These are phyloP conservation scores for Stenodera caucasica DNA, from an alignment of 2,888 invertebrate species.

Conservation along the genomic window DNA sequence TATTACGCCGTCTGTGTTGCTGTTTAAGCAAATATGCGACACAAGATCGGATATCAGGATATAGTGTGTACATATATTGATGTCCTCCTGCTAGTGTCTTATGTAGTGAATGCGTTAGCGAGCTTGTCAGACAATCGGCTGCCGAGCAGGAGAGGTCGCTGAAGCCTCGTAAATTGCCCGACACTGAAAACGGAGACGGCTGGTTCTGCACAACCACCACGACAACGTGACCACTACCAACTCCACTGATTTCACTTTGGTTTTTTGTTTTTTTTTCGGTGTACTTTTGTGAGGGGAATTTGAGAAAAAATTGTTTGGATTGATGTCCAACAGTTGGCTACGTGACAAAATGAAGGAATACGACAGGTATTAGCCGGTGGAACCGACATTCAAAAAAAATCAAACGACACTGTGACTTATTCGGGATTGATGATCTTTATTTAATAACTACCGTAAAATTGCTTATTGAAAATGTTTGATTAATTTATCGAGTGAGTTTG, in stretches of 20 bases:
- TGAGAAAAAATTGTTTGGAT: slow-evolving; percentile 4
- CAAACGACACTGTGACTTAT: too few relatives aligned
- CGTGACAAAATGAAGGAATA: slow-evolving; percentile 10
- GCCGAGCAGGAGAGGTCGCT: slow-evolving; percentile 44
- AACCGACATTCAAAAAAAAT: background rate
- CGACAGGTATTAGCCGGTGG: background rate
- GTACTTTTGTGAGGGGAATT: too few relatives aligned
- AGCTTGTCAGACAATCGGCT: slow-evolving; percentile 52
- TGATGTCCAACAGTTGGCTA: slow-evolving; percentile 11
- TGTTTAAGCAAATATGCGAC: slow-evolving; percentile 55
- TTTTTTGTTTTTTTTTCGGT: too few relatives aligned
- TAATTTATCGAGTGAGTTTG: too few relatives aligned
- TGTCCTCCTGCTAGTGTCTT: slow-evolving; percentile 49
- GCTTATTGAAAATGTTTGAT: too few relatives aligned
- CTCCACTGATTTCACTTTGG: background rate
- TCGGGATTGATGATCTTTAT: too few relatives aligned
- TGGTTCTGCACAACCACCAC: slow-evolving; percentile 37
- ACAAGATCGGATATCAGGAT: slow-evolving; percentile 51
- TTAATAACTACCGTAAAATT: too few relatives aligned
- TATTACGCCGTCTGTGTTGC: slow-evolving; percentile 52
- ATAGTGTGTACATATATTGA: too few relatives aligned
- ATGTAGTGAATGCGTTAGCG: slow-evolving; percentile 50
- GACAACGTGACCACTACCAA: slow-evolving; percentile 35
- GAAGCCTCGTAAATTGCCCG: slow-evolving; percentile 39
- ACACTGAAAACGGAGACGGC: background rate